Conservation (phyloP, 2,113 vertebrate genomes). For the Colinus virginianus region DNA sequence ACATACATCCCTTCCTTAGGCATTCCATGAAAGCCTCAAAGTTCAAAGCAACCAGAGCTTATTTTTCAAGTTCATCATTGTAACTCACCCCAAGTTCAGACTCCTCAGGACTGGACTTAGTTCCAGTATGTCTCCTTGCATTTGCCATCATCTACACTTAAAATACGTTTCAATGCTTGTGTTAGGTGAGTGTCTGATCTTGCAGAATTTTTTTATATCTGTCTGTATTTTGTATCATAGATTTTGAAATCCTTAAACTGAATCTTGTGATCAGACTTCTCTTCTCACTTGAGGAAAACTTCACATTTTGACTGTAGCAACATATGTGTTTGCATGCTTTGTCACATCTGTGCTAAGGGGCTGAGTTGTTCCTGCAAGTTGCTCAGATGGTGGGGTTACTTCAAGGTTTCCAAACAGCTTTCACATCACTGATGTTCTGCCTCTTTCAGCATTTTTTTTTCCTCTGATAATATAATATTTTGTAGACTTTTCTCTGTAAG, state of each 20-base stretch:
- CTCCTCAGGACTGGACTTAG: neutral
- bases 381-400: neutral
- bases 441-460: neutral
- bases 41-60: neutral
- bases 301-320: neutral
- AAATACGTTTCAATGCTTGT: neutral
- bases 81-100: neutral
- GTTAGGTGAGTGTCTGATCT: neutral
- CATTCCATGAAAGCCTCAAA: neutral
- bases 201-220: neutral
- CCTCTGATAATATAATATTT: neutral
- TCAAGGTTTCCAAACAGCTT: neutral
- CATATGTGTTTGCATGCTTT: neutral
- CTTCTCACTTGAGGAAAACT: neutral
- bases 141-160: neutral
- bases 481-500: neutral
- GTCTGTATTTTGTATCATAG: neutral
- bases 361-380: neutral
- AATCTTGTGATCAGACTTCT: neutral
- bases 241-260: neutral
- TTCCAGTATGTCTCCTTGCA: neutral
- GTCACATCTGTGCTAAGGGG: neutral
- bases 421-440: neutral
- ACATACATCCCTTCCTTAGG: neutral
- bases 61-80: neutral